Conservation (phyloP, 2,888 invertebrate species). For the Leucozona laternaria region DNA sequence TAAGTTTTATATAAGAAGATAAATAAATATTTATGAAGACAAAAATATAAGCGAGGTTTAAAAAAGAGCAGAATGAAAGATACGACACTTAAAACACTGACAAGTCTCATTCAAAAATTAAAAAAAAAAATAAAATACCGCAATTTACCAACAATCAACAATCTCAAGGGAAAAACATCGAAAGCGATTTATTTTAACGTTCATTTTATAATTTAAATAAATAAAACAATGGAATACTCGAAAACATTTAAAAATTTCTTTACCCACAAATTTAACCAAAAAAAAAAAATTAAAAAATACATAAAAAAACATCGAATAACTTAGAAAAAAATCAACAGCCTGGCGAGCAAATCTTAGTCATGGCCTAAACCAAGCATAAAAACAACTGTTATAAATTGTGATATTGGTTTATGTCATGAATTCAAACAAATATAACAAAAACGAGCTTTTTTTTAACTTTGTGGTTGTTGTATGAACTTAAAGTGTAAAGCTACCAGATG, state of each 20-base stretch:
- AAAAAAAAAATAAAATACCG: slow-evolving; percentile 6
- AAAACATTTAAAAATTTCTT: slow-evolving; percentile 24
- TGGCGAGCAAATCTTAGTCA: slow-evolving; percentile 60
- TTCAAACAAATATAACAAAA: neutral
- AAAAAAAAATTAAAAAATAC: neutral
- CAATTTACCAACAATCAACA: slow-evolving; percentile 23
- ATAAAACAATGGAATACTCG: slow-evolving; percentile 34
- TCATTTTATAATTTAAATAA: slow-evolving; percentile 22
- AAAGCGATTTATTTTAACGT: slow-evolving; percentile 53
- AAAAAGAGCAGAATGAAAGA: slow-evolving; percentile 24
- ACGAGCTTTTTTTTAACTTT: slow-evolving; percentile 50
- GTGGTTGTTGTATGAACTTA: slow-evolving; percentile 53
- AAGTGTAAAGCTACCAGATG: slow-evolving; percentile 41
- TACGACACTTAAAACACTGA: slow-evolving; percentile 45
- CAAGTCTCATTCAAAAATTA: slow-evolving; percentile 35
- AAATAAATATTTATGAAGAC: neutral
- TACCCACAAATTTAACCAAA: neutral
- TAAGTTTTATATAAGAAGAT: neutral
- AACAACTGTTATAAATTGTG: slow-evolving; percentile 56
- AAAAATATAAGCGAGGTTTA: slow-evolving; percentile 16
- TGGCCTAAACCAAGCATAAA: slow-evolving; percentile 63
- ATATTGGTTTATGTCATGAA: slow-evolving; percentile 59
- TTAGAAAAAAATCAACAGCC: slow-evolving; percentile 64
- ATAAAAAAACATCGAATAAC: slow-evolving; percentile 59
- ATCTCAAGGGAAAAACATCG: slow-evolving; percentile 34